These are phyloP conservation scores for Lophotriccus pileatus DNA, from an alignment of 2,797 vertebrate species.

Conservation along the genomic window DNA sequence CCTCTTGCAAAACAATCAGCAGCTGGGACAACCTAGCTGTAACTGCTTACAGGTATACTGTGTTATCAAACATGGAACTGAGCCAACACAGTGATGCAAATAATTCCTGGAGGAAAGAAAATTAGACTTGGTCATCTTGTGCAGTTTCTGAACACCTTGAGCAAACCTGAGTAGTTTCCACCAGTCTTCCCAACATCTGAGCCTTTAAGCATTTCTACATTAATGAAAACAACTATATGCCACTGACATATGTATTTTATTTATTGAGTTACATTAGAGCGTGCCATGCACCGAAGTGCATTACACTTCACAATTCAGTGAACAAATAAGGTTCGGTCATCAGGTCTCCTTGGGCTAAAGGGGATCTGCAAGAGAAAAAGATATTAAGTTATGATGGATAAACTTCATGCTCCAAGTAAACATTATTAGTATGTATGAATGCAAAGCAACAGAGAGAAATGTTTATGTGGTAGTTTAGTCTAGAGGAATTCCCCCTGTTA, in stretches of 20 bases:
- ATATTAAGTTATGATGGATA: neutral
- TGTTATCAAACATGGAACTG: neutral
- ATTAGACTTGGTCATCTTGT: neutral
- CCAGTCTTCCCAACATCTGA: neutral
- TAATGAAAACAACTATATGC: neutral
- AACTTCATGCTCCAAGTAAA: neutral
- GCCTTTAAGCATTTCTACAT: neutral
- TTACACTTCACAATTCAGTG: neutral
- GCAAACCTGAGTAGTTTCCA: neutral
- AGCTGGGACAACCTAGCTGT: neutral
- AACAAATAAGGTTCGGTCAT: neutral
- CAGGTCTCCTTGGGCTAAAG: neutral
- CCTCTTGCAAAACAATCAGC: neutral
- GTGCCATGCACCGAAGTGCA: neutral
- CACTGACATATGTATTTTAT: slow-evolving; percentile 24
- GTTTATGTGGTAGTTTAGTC: slow-evolving; percentile 44
- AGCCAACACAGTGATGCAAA: neutral
- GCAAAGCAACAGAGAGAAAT: slow-evolving; percentile 22
- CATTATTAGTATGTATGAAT: neutral
- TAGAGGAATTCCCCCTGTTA: slow-evolving; percentile 46
- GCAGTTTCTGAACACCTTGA: neutral
- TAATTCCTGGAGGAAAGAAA: neutral
- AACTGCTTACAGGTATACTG: neutral
- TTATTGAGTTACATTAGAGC: neutral
- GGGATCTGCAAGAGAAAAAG: slow-evolving; percentile 55